Evolutionary conservation across 2,888 invertebrate species (phyloP), one percentile per base, ranked within the genome.

Genomic region (Agrypnus murinus): DNA sequence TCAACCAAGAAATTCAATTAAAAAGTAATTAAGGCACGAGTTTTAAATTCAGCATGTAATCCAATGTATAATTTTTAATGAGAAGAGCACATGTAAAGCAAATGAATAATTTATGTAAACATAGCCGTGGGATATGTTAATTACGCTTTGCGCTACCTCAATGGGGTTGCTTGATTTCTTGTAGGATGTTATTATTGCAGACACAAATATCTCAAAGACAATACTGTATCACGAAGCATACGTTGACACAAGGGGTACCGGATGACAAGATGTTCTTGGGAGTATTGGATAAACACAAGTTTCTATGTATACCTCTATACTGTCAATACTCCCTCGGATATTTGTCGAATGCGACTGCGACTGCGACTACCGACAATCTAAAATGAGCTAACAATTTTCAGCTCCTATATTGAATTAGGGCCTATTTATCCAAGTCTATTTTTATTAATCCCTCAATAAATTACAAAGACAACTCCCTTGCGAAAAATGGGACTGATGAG

Each of bases 131-230:
- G 55, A 55, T 55, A 34, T 55, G 55, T 55, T 55, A 55, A 55
- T 55, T 55, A 55, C 50, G 36, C 34, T 7, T 31, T 7, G 10
- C 9, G 14, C n/a, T 1, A 17, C 19, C 36, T 53, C 36, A 25
- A 17, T 10, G 12, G 38, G 17, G 50, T 3, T 19, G 43, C 25
- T 65, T 58, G 38, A 25, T 64, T 34, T 59, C 53, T 50, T 59
- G 53, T 57, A 53, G 59, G 48, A 46, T 65, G 17, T 69, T 69
- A 65, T 69, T 59, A 43, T 40, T 57, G 65, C 53, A 31, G 53
- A 58, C 57, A 65, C 46, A 63, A 69, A 69, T 64, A 50, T 57
- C 40, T 64, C 69, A 48, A 64, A 62, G 57, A 58, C 69, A 57
- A 43, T 50, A 50, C 40, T 65, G 43, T 59, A 57, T 64, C 65